A percentile compares a stretch with the other conserved stretches of the same genome.
phyloP scores from a whole-genome alignment of 2,797 vertebrate genomes.

The Platyrinchus mystaceus region DNA sequence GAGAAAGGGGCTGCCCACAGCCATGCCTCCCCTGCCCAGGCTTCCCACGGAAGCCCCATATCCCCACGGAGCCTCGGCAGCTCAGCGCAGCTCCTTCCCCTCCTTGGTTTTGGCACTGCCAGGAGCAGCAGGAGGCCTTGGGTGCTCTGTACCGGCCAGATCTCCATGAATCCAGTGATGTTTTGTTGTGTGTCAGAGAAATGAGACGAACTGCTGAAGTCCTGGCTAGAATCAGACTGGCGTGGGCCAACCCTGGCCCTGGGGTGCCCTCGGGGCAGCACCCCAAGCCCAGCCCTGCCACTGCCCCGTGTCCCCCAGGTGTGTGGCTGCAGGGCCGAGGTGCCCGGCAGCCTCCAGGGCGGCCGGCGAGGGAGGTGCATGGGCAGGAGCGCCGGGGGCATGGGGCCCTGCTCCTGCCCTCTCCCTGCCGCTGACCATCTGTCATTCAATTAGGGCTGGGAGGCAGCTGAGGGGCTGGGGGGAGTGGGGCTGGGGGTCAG shows the following conservation, averaged over 20 bases:
- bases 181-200: not conserved
- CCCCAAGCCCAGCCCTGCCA: rapidly evolving
- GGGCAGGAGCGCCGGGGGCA: not conserved
- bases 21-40: not conserved
- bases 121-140: not conserved
- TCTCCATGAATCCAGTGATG: rapidly evolving
- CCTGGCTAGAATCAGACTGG: not conserved
- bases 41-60: rapidly evolving
- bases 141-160: rapidly evolving
- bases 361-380: not conserved
- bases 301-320: not conserved
- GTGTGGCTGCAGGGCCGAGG: rapidly evolving
- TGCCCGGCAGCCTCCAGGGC: not conserved
- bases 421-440: constrained; percentile 83
- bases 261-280: not conserved
- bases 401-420: constrained; percentile 48
- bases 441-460: constrained; percentile 84
- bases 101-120: not conserved
- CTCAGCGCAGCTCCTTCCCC: not conserved
- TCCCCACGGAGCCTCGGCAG: not conserved
- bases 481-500: constrained; percentile 76
- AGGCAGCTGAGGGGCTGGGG: constrained; percentile 76
- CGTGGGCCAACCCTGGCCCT: not conserved
- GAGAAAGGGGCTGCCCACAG: not conserved
- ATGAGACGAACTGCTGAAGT: not conserved